phyloP scores from a whole-genome alignment of 64 coral and sea anemone species.

The Dendronephthya gigantea region DNA sequence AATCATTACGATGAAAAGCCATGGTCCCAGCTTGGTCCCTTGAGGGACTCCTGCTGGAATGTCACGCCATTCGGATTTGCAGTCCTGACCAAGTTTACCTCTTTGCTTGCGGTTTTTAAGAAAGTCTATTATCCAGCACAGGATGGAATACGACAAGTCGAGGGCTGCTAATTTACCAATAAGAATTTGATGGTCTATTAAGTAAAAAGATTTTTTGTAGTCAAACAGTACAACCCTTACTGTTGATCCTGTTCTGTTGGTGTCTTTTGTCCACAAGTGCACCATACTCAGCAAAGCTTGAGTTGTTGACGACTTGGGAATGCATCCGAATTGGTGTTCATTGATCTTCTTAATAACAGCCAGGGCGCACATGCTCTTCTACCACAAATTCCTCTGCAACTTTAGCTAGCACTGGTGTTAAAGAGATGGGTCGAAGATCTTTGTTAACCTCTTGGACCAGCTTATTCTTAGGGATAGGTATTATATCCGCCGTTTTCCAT shows the following conservation, averaged over 20 bases:
- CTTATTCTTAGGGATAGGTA: neutral
- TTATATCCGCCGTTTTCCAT: too few species aligned
- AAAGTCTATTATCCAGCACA: slow-evolving; percentile 8
- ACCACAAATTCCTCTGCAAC: slow-evolving; percentile 25
- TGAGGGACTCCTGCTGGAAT: neutral
- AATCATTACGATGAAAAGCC: neutral
- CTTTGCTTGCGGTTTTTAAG: slow-evolving; percentile 3
- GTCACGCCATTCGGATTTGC: neutral
- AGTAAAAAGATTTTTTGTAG: too few species aligned
- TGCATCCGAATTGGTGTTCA: neutral
- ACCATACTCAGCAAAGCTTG: neutral
- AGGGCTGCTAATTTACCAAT: neutral
- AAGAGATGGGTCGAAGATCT: slow-evolving; percentile 24
- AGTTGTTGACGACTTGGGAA: too few species aligned
- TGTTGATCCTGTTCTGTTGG: neutral
- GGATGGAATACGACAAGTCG: neutral
- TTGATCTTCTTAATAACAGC: slow-evolving; percentile 21
- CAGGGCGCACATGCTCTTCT: slow-evolving; percentile 19
- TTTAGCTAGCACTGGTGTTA: slow-evolving; percentile 20
- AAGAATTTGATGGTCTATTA: neutral
- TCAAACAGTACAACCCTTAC: too few species aligned
- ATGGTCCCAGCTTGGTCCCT: neutral
- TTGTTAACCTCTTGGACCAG: neutral
- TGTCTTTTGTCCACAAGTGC: neutral
- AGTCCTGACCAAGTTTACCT: neutral